Conservation (phyloP, 2,797 vertebrate genomes). For the Erethizon dorsatum region DNA sequence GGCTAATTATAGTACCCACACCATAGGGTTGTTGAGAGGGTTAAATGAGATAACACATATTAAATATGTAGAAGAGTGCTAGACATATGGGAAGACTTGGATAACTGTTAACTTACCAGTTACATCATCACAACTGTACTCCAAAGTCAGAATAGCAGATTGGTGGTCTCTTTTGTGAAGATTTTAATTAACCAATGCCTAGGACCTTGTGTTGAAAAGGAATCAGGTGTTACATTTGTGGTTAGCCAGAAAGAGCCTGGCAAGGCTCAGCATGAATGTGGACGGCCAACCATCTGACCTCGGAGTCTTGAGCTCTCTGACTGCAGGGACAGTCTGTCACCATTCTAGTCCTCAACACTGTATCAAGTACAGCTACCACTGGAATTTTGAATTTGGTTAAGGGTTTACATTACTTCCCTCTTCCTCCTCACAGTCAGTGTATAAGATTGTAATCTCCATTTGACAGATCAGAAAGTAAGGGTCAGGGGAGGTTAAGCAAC, state of each 20-base stretch:
- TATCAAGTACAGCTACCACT: background rate
- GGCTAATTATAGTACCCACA: background rate
- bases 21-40: background rate
- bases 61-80: background rate
- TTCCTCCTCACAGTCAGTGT: background rate
- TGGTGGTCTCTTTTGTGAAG: background rate
- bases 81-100: background rate
- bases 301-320: background rate
- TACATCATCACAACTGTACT: background rate
- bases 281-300: rapidly evolving
- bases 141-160: background rate
- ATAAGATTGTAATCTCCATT: background rate
- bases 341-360: background rate
- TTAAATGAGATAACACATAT: background rate
- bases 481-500: background rate
- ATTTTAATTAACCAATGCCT: background rate
- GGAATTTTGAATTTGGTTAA: background rate
- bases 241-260: background rate
- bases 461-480: background rate
- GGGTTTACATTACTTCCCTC: background rate
- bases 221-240: background rate
- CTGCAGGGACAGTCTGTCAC: background rate
- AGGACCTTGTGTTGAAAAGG: background rate
- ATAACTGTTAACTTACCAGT: background rate
- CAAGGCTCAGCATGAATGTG: background rate